Percentiles rank a stretch among this genome's conserved stretches.
Evolutionary conservation across 2,797 vertebrate genomes (phyloP).

Genomic region (Babyrousa celebensis): DNA sequence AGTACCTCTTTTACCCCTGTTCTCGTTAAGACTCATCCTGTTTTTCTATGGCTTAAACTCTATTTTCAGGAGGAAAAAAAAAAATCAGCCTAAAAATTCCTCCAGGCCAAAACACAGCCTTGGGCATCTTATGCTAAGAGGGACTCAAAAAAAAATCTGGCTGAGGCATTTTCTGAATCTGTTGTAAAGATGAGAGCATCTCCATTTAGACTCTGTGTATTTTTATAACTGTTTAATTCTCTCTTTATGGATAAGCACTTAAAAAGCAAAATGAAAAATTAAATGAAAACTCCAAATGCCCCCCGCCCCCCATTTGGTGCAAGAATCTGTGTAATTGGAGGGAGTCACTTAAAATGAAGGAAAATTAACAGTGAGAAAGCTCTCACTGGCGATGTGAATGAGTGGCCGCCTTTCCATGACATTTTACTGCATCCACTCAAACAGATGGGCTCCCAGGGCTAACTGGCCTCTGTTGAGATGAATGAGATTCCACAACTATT

Average conservation of each 20-base stretch:
- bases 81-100: conserved; percentile 77
- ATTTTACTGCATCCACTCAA: conserved; percentile 82
- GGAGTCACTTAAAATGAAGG: conserved; percentile 65
- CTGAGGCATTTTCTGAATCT: conserved; percentile 48
- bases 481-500: conserved; percentile 87
- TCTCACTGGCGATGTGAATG: conserved; percentile 73
- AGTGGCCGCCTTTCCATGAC: conserved; percentile 78
- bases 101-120: conserved; percentile 83
- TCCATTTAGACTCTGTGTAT: conserved; percentile 65
- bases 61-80: conserved; percentile 72
- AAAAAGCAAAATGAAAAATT: conserved; percentile 71
- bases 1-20: conserved; percentile 54
- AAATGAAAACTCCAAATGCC: conserved; percentile 51
- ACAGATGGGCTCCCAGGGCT: conserved; percentile 86
- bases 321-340: conserved; percentile 59
- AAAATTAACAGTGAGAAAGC: conserved; percentile 80
- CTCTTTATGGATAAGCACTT: conserved; percentile 61
- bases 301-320: background rate
- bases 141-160: conserved; percentile 57
- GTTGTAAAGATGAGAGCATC: conserved; percentile 12
- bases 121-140: conserved; percentile 78
- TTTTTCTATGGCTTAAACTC: conserved; percentile 72
- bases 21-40: conserved; percentile 58
- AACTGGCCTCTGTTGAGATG: conserved; percentile 86
- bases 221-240: conserved; percentile 53